A percentile compares a stretch with the other conserved stretches of the same genome.
Conservation (phyloP, 2,113 vertebrate genomes). For the Melanocharis versteri region DNA sequence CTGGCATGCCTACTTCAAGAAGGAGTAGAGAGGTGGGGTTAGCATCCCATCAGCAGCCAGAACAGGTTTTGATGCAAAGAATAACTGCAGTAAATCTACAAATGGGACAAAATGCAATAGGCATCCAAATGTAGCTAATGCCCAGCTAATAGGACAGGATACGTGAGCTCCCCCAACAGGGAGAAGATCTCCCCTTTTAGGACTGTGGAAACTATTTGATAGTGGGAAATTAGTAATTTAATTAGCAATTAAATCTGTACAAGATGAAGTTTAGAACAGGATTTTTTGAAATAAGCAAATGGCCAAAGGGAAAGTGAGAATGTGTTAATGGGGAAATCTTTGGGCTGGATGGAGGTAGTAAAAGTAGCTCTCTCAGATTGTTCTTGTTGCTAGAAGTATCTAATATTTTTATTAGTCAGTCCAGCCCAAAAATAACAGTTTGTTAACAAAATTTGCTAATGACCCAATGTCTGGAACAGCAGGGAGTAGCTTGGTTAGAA, state of each 20-base stretch:
- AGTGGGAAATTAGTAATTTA: background rate
- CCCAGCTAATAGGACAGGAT: background rate
- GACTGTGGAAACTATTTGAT: background rate
- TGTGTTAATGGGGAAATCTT: background rate
- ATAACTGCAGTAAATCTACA: background rate
- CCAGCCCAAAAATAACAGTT: conserved; percentile 14
- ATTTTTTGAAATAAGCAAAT: background rate
- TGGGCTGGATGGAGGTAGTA: background rate
- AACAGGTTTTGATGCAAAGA: background rate
- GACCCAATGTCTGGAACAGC: conserved; percentile 27
- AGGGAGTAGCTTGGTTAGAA: conserved; percentile 11
- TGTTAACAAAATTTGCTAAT: conserved; percentile 1
- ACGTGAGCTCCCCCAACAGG: background rate
- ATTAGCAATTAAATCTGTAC: background rate
- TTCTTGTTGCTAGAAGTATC: background rate
- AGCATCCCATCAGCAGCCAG: background rate
- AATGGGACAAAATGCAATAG: background rate
- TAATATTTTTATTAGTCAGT: background rate
- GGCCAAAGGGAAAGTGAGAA: background rate
- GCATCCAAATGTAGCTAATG: background rate
- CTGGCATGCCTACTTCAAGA: background rate
- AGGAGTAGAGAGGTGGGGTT: background rate
- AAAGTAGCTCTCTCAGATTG: background rate
- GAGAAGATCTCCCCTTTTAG: background rate
- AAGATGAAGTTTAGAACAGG: background rate